Base-by-base conservation (phyloP, 2,797 vertebrate species). In the Podarcis lilfordi region DNA sequence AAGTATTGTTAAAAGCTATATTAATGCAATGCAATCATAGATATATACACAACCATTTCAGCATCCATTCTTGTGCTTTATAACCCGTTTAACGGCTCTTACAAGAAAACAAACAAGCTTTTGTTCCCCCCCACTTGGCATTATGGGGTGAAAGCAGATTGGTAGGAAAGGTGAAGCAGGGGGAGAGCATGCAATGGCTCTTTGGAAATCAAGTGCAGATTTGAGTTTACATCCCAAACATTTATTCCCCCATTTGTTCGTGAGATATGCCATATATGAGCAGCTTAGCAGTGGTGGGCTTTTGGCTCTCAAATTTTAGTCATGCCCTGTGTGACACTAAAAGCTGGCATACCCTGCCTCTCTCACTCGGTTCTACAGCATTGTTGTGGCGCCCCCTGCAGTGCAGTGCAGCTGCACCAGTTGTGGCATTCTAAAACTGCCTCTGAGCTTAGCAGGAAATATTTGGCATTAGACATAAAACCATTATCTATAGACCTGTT, bases 31-130 rank as follows among this genome's bases (percentile, higher is more conserved):
- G 37, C 11, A 69, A 79, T 69, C 69, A 79, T 79, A 79, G 71
- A 32, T 43, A 79, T 35, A 21, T 35, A 35, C 23, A 79, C 21
- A 79, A 86, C 23, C 50, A 79, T 71, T 35, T 79, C 11, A 37
- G 64, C 43, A 37, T 21, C 25, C 19, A 69, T 79, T 79, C 11
- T 15, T 79, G 40, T 35, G n/a, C 43, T 79, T 86, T 79, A 86
- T 86, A 79, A 79, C 15, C 61, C 64, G 15, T 85, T 76, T 85
- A 40, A 85, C 10, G n/a, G 75, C 74, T n/a, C 66, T 15, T 68
- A 86, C 84, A 77, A 71, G 32, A 29, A 84, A 84, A 75, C 66
- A 32, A 11, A 10, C 27, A 43, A n/a, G 35, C 27, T 85, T 17
- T 55, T 55, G 50, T 55, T 77, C 17, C 29, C 40, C 19, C 40